Conservation (phyloP, 2,797 vertebrate species). For the Sparidentex hasta region DNA sequence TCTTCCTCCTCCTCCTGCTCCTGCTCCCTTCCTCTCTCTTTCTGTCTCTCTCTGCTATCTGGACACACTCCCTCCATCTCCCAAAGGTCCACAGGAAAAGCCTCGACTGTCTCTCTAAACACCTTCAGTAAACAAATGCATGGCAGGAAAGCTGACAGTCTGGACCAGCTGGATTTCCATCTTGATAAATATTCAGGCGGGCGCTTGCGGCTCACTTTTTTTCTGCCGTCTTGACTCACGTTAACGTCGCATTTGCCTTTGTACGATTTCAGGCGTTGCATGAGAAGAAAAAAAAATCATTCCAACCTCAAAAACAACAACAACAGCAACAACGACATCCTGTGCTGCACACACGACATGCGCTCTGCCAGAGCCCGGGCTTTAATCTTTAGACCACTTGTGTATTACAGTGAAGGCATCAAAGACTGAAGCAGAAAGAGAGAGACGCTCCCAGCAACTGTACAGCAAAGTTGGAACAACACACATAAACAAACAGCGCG, state of each 20-base stretch:
- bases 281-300: background rate
- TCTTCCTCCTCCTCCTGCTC: slow-evolving; percentile 26
- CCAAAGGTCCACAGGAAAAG: slow-evolving; percentile 74
- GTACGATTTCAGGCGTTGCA: background rate
- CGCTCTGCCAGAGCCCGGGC: slow-evolving; percentile 18
- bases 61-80: slow-evolving; percentile 53
- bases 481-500: background rate
- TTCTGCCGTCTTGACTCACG: background rate
- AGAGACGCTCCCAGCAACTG: background rate
- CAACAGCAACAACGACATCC: slow-evolving; percentile 28
- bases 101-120: slow-evolving; percentile 60
- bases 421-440: slow-evolving; percentile 20
- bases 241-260: background rate
- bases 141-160: slow-evolving; percentile 47
- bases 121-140: slow-evolving; percentile 72
- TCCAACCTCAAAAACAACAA: slow-evolving; percentile 11
- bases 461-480: background rate
- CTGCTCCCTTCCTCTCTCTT: slow-evolving; percentile 32
- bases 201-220: background rate
- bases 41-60: slow-evolving; percentile 46
- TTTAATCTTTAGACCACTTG: slow-evolving; percentile 37
- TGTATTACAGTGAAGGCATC: slow-evolving; percentile 26
- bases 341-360: slow-evolving; percentile 8
- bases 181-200: slow-evolving; percentile 25
- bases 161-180: slow-evolving; percentile 10